Base-by-base conservation (phyloP, 2,113 vertebrate species). In the Chaetorhynchus papuensis region DNA sequence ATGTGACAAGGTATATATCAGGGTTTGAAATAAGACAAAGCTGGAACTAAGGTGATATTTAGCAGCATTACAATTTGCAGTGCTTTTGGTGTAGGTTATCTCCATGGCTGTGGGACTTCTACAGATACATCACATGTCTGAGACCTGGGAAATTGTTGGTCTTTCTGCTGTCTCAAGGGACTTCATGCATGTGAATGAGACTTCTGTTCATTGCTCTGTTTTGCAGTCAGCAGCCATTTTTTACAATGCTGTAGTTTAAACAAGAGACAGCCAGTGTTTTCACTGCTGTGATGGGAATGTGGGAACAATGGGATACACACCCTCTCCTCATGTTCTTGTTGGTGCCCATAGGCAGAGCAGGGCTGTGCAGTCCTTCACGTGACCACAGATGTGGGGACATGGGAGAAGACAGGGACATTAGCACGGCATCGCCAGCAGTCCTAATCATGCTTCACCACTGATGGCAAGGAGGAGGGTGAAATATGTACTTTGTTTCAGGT, bases 121-220 rank as follows among this genome's bases (percentile, higher is more conserved):
- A 13, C 3, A 5, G 45, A 12, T 33, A 21, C 6, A 30, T 23
- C 52, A 41, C 19, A 20, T 9, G 26, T 39, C 39, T 3, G 1
- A 56, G 27, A 37, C 47, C 5, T 74, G 61, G 47, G 26, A 61
- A 87, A 16, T 39, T 39, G 49, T 0, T 52, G 24, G 31, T 61
- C 21, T 64, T 75, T 69, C 35, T 82, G 65, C 42, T 82, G 11
- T 68, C 15, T 59, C 27, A 54, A 45, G n/a, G 31, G 61, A n/a
- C 50, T 37, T 35, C 0, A 11, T 52, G 35, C 0, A 0, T 9
- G 19, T 39, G 49, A 75, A 37, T 56, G 41, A 75, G n/a, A 52
- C 20, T 45, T 41, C 33, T 45, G 26, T 28, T 15, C 1, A 0
- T 22, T 69, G 50, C 59, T 87, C 27, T 45, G 39, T 45, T 84